Evolutionary conservation across 2,797 vertebrate genomes (phyloP).

Genomic region (Notoglanidium macrostoma): DNA sequence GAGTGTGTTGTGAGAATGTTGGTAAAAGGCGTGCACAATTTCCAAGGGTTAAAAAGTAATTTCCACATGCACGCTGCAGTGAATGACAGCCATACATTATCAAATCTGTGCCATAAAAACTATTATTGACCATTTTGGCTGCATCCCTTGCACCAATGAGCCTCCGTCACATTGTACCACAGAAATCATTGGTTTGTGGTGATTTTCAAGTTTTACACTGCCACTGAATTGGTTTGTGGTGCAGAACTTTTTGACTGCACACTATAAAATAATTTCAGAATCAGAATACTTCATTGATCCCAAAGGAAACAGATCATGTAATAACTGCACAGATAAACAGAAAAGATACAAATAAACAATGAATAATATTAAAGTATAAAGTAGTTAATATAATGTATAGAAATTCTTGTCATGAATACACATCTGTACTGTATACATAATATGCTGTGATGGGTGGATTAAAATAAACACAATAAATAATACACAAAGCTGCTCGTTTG

Average conservation of each 20-base stretch:
- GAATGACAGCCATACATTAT: not conserved
- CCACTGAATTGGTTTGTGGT: not conserved
- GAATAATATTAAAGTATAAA: too few species aligned
- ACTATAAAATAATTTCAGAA: too few species aligned
- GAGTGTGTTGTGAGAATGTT: not conserved
- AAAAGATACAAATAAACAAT: too few species aligned
- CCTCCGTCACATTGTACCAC: not conserved
- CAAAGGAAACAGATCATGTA: too few species aligned
- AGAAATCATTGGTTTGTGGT: not conserved
- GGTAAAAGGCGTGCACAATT: not conserved
- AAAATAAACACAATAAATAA: too few species aligned
- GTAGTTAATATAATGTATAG: too few species aligned
- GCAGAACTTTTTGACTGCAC: not conserved
- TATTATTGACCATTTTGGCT: not conserved
- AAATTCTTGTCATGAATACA: too few species aligned
- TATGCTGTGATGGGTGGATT: too few species aligned
- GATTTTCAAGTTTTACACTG: not conserved
- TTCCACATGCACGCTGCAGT: not conserved
- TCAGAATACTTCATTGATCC: too few species aligned
- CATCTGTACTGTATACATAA: too few species aligned
- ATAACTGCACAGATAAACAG: too few species aligned
- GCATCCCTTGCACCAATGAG: not conserved
- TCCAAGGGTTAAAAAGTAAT: not conserved
- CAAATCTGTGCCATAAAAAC: not conserved
- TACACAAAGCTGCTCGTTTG: too few species aligned